Percentiles rank a stretch among this genome's conserved stretches.
phyloP scores from a whole-genome alignment of 2,888 invertebrate genomes.

The Drosophila demipolita region DNA sequence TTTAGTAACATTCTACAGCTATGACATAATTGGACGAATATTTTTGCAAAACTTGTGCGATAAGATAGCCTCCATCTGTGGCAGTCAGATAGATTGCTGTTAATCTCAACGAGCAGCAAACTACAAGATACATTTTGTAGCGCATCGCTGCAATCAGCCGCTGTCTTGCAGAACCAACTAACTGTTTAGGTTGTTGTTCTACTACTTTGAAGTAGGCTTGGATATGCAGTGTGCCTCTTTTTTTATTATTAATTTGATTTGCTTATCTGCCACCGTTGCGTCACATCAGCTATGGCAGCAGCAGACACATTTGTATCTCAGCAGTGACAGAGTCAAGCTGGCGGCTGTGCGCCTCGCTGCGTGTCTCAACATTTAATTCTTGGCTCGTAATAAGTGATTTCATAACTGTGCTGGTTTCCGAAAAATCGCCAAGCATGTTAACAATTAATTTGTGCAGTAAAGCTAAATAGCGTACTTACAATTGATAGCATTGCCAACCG shows the following conservation, averaged over 20 bases:
- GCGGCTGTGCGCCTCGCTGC: constrained; percentile 37
- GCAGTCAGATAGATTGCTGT: constrained; percentile 23
- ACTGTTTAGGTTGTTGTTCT: constrained; percentile 56
- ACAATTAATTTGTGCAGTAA: constrained; percentile 61
- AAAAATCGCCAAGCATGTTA: constrained; percentile 45
- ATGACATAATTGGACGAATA: constrained; percentile 69
- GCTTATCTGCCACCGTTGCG: constrained; percentile 61
- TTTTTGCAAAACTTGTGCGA: constrained; percentile 61
- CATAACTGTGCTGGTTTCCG: constrained; percentile 55
- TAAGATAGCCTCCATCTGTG: constrained; percentile 46
- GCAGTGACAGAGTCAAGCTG: constrained; percentile 54
- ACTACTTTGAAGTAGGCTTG: constrained; percentile 22
- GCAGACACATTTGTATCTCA: constrained; percentile 66
- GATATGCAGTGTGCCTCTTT: constrained; percentile 41
- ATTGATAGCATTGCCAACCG: constrained; percentile 63
- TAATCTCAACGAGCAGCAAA: constrained; percentile 54
- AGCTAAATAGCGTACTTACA: constrained; percentile 39
- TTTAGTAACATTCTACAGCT: constrained; percentile 49
- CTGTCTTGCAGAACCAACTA: constrained; percentile 74
- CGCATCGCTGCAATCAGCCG: constrained; percentile 67
- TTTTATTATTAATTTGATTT: neutral
- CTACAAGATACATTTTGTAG: constrained; percentile 57
- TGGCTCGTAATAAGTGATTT: constrained; percentile 49
- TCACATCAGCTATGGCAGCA: constrained; percentile 25
- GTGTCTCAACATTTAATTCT: constrained; percentile 14